Evolutionary conservation across 2,888 invertebrate genomes (phyloP).

Genomic region (Drosophila anomelani): DNA sequence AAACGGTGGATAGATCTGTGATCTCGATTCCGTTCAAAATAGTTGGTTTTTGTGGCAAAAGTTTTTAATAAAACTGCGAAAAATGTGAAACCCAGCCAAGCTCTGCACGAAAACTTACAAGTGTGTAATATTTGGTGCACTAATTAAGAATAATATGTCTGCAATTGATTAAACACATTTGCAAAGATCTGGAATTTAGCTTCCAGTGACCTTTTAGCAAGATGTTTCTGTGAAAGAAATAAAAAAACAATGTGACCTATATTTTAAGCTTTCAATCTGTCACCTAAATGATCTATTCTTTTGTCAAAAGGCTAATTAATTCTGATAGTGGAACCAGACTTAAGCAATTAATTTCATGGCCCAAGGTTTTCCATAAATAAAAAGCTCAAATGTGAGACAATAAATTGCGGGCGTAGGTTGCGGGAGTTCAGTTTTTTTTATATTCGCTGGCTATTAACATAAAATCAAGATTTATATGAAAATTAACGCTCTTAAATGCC

Average conservation of each 20-base stretch:
- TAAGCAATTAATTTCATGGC: constrained; percentile 5
- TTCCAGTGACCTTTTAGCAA: not conserved
- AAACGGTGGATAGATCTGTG: constrained; percentile 4
- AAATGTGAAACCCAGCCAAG: constrained; percentile 35
- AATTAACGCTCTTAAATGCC: constrained; percentile 53
- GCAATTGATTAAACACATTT: constrained; percentile 3
- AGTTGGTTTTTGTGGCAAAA: constrained; percentile 35
- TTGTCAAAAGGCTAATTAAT: not conserved
- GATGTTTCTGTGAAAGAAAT: too few relatives aligned
- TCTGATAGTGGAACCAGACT: not conserved
- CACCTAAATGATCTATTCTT: not conserved
- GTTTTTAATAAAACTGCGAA: constrained; percentile 49
- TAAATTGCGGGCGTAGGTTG: constrained; percentile 31
- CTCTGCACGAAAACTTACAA: constrained; percentile 44
- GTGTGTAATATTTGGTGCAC: constrained; percentile 22
- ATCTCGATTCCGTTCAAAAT: constrained; percentile 31
- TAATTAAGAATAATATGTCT: constrained; percentile 57
- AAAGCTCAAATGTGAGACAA: constrained; percentile 49
- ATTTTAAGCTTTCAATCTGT: constrained; percentile 4
- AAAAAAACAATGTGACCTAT: too few relatives aligned
- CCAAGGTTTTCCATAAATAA: constrained; percentile 32
- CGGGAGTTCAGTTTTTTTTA: not conserved
- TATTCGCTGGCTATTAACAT: constrained; percentile 37
- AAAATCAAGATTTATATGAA: constrained; percentile 52
- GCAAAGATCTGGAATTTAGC: not conserved